Conservation (phyloP, 1,140 invertebrate genomes). For the Conus ventricosus region DNA sequence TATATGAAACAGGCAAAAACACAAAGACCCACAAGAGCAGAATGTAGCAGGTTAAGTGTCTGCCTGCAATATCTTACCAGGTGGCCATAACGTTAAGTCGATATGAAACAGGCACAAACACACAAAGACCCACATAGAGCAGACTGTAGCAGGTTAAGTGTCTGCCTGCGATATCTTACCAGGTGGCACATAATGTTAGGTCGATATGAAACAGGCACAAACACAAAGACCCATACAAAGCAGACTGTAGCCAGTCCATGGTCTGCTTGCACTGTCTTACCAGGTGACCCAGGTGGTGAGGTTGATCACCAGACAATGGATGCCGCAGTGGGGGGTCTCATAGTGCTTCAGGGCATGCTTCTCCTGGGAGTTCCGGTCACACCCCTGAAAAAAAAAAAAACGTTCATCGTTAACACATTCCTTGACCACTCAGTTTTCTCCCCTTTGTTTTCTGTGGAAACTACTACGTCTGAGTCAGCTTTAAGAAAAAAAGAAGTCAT, state of each 20-base stretch:
- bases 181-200: conserved; percentile 83
- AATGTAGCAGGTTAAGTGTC: no score
- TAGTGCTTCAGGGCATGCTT: conserved; percentile 87
- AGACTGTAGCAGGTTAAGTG: not conserved
- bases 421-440: not conserved
- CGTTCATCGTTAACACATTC: not conserved
- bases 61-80: no score
- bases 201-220: conserved; percentile 75
- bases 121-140: not conserved
- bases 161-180: conserved; percentile 74
- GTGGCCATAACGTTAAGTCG: no score
- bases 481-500: no score
- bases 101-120: not conserved
- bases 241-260: not conserved
- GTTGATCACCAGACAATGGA: conserved; percentile 85
- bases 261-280: conserved; percentile 71
- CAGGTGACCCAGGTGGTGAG: conserved; percentile 84
- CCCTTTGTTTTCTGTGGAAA: no score
- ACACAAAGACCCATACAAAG: not conserved
- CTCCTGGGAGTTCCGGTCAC: conserved; percentile 81
- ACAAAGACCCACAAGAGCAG: not conserved
- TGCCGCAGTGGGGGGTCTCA: conserved; percentile 84
- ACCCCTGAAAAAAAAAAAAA: conserved; percentile 77
- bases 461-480: no score
- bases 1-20: not conserved